These are phyloP conservation scores for Brachypterus glaber DNA, from an alignment of 2,888 invertebrate genomes.

Conservation along the genomic window DNA sequence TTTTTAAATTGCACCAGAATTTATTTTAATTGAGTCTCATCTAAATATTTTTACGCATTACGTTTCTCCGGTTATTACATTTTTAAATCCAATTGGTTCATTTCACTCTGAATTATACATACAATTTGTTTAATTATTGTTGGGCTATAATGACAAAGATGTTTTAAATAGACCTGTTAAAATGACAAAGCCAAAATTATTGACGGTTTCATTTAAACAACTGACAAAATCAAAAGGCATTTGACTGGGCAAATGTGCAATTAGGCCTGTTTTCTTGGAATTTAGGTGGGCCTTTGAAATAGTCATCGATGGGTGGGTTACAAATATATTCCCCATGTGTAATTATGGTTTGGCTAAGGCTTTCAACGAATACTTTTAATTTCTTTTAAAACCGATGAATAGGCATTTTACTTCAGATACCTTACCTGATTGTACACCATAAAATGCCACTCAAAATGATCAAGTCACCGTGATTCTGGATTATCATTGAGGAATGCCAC, in stretches of 20 bases:
- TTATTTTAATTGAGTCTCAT: no score
- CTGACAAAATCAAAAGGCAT: slow-evolving; percentile 22
- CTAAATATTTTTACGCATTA: no score
- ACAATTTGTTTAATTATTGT: no score
- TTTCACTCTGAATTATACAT: no score
- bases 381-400: slow-evolving; percentile 41
- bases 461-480: slow-evolving; percentile 32
- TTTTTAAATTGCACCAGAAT: no score
- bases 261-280: slow-evolving; percentile 20
- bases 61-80: no score
- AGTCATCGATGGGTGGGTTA: not conserved
- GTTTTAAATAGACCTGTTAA: no score
- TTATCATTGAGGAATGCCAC: slow-evolving; percentile 32
- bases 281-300: slow-evolving; percentile 3
- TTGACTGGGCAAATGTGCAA: slow-evolving; percentile 26
- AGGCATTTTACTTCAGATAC: slow-evolving; percentile 34
- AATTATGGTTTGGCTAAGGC: slow-evolving; percentile 31
- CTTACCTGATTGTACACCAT: slow-evolving; percentile 33
- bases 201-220: no score
- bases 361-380: slow-evolving; percentile 34
- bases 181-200: no score
- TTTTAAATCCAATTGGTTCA: no score
- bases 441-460: slow-evolving; percentile 29
- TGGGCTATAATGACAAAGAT: no score
- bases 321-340: slow-evolving; percentile 15